A percentile compares a stretch with the other conserved stretches of the same genome.
Conservation (phyloP, 2,888 invertebrate genomes). For the Drosophila yooni region DNA sequence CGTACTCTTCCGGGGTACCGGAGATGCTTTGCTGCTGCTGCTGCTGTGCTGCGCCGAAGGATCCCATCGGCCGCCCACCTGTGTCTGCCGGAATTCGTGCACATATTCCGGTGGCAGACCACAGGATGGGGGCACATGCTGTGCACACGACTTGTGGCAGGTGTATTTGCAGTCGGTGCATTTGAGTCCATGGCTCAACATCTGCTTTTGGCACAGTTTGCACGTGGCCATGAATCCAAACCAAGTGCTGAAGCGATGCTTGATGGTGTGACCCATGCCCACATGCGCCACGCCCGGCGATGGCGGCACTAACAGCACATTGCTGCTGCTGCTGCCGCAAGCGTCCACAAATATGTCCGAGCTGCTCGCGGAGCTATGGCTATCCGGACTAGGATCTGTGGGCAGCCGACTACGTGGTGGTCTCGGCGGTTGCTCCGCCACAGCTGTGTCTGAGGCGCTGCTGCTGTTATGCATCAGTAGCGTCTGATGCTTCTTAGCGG, state of each 20-base stretch:
- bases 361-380: conserved; percentile 83
- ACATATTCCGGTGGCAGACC: conserved; percentile 94
- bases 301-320: conserved; percentile 86
- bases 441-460: conserved; percentile 36
- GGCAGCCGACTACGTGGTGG: conserved; percentile 82
- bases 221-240: conserved; percentile 95
- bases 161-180: conserved; percentile 98
- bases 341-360: conserved; percentile 81
- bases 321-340: conserved; percentile 66
- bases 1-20: conserved; percentile 76
- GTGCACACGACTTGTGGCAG: conserved; percentile 91
- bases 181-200: conserved; percentile 92
- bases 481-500: conserved; percentile 90
- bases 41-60: conserved; percentile 37
- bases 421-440: conserved; percentile 54
- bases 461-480: conserved; percentile 80
- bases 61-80: conserved; percentile 82
- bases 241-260: conserved; percentile 95
- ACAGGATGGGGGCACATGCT: conserved; percentile 96
- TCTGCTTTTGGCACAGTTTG: conserved; percentile 95
- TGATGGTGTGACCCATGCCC: conserved; percentile 94
- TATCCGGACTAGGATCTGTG: conserved; percentile 85
- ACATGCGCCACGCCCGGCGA: conserved; percentile 92
- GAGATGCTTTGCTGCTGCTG: conserved; percentile 84
- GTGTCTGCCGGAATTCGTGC: conserved; percentile 91